phyloP scores from a whole-genome alignment of 2,113 vertebrate species.

The Anser brachyrhynchus region DNA sequence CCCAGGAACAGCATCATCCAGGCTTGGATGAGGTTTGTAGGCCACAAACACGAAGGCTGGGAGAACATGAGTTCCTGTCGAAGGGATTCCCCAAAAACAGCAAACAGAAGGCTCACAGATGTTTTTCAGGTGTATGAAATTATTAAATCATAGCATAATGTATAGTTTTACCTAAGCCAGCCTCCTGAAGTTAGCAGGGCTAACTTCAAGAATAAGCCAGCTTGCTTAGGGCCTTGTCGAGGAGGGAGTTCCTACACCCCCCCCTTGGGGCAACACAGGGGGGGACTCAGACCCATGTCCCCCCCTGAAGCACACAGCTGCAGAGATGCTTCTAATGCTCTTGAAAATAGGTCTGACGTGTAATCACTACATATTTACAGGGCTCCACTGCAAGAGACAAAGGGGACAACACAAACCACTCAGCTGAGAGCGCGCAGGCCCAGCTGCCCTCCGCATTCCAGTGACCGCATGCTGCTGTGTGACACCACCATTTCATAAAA shows the following conservation, averaged over 20 bases:
- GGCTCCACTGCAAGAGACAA: background rate
- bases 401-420: background rate
- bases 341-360: background rate
- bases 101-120: background rate
- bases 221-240: background rate
- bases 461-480: background rate
- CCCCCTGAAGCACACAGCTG: background rate
- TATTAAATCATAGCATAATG: background rate
- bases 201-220: background rate
- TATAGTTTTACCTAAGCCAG: background rate
- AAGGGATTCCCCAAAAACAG: background rate
- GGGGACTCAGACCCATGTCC: background rate
- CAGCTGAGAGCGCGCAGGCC: background rate
- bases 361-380: background rate
- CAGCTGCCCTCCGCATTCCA: background rate
- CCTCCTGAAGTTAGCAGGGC: background rate
- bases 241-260: background rate
- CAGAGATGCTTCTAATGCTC: background rate
- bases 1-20: background rate
- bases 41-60: background rate
- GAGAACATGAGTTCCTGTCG: background rate
- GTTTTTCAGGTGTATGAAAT: background rate
- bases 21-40: background rate
- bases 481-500: background rate
- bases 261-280: background rate